Base-by-base conservation (phyloP, 2,113 vertebrate genomes). In the Saccopteryx leptura region DNA sequence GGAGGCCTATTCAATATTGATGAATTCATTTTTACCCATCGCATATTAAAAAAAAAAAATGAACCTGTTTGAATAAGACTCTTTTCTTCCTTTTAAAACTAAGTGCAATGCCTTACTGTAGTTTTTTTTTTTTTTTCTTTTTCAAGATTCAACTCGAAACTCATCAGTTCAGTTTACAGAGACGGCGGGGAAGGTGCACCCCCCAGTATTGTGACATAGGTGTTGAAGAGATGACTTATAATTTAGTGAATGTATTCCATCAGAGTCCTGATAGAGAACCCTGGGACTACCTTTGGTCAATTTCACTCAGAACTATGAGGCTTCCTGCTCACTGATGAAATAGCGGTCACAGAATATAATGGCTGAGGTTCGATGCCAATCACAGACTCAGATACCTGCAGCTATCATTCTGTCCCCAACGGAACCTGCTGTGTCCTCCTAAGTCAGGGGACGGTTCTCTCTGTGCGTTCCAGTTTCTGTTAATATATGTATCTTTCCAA, bases 261-360 rank as follows among this genome's bases (percentile, higher is more conserved):
- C 90, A 96, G 31, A 84, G 61, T 93, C 92, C 89, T 66, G 74
- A 52, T 66, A 88, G 61, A 87, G 33, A 83, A 46, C 6, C 5
- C 31, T 86, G 52, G 12, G 58, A 78, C 82, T 50, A 81, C 18
- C 11, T 83, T 58, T 61, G 69, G 48, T 91, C 74, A 23, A 24
- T 81, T 90, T 84, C 13, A 66, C 58, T 94, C 33, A 94, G 33
- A 65, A 93, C 87, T 80, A 75, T 61, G 92, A 90, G 83, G 50
- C 60, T 96, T 86, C 65, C 50, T 95, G 48, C 26, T 96, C 33
- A 46, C 76, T 58, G 69, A 80, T 80, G 76, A 91, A 52, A 66
- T 1, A 94, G 39, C 56, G 17, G n/a, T 46, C 50, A 81, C 21
- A 82, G 31, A 85, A 72, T 66, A 90, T 66, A 90, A 83, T 83